Evolutionary conservation across 37 sponge, comb jelly and placozoan species (phyloP).

Genomic region (Diacarnus erythraeanus): DNA sequence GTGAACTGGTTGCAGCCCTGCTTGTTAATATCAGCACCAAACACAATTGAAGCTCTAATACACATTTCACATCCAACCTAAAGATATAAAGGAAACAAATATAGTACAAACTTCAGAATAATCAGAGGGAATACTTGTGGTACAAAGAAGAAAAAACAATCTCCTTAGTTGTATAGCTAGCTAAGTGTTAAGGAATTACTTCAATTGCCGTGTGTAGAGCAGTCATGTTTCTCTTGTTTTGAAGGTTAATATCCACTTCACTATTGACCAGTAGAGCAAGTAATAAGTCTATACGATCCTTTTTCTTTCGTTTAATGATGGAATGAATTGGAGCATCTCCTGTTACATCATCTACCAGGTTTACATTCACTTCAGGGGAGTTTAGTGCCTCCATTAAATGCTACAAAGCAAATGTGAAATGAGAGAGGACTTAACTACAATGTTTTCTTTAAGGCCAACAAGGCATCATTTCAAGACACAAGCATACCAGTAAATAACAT

Average conservation of each 20-base stretch:
- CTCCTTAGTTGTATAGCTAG: background rate
- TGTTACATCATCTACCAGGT: background rate
- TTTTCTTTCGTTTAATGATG: conserved; percentile 22
- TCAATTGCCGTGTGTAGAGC: conserved; percentile 50
- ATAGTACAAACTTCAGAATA: background rate
- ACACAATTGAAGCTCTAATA: conserved; percentile 16
- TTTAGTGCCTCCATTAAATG: background rate
- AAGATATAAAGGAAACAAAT: background rate
- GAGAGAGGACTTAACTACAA: background rate
- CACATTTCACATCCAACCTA: conserved; percentile 24
- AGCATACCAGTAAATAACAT: too few species aligned
- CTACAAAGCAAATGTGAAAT: background rate
- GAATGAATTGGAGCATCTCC: conserved; percentile 52
- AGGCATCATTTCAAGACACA: too few species aligned
- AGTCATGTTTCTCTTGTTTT: conserved; percentile 1
- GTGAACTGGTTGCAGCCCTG: conserved; percentile 30
- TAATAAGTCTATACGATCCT: conserved; percentile 20
- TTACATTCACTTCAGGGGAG: conserved; percentile 4
- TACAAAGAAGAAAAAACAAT: background rate
- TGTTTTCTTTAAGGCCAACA: too few species aligned
- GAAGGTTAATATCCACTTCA: conserved; percentile 31
- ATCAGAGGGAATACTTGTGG: background rate
- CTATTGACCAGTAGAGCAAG: conserved; percentile 35
- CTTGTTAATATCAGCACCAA: conserved; percentile 35
- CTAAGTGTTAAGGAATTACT: conserved; percentile 23